Base-by-base conservation (phyloP, 2,888 invertebrate species). In the Dione vanillae region DNA sequence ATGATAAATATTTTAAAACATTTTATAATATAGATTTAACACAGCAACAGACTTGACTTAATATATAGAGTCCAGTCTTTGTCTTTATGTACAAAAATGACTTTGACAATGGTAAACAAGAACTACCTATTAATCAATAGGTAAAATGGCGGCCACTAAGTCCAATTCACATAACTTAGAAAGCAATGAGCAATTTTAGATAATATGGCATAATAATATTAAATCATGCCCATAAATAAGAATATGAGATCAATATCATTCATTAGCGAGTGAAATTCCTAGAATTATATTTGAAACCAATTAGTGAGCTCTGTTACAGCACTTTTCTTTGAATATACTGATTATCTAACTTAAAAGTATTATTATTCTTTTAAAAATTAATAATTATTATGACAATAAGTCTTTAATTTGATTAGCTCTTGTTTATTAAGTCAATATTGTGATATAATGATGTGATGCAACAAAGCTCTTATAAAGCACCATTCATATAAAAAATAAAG, bases 191-290 rank as follows among this genome's bases (percentile, higher is more conserved):
- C 88, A 87, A 88, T 80, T 81, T 84, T 83, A 76, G 73, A 71
- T 75, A 78, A 77, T 88, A 90, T 90, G 91, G 89, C 90, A 88
- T 89, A 87, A 84, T 84, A 85, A 88, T 85, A 87, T 82, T 85
- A 86, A 84, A 83, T 19, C 78, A 82, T 82, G 84, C 85, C 84
- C 86, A 89, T 89, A 86, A 89, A 90, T 88, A 86, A 87, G 82
- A 54, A 86, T 84, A 90, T 91, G 92, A 91, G 91, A 91, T 91
- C 91, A 91, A 88, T 87, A 88, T 87, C 86, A 82, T 75, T 75
- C 68, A 73, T 73, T 72, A 75, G 75, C 71, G 69, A 72, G 56
- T 74, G 70, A 71, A 72, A 72, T 72, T 67, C 67, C 67, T 59
- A 77, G 58, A 76, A 73, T 75, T 52, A 61, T n/a, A 35, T 45